Conservation (phyloP, 92 coral and sea anemone species). For the Phymanthus crucifer region DNA sequence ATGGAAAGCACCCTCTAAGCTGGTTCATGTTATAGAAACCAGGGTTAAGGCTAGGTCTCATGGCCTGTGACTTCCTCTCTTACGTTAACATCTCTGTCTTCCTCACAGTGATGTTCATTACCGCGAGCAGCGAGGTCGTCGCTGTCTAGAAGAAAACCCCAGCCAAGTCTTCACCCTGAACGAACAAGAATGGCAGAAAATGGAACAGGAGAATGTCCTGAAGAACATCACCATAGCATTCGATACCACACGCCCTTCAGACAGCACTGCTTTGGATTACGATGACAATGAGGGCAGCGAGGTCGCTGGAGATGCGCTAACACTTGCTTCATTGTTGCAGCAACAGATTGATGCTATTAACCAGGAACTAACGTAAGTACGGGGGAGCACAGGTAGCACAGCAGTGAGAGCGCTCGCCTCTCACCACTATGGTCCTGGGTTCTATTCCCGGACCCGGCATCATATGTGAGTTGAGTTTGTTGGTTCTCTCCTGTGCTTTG, state of each 20-base stretch:
- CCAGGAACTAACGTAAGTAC: conserved; percentile 76
- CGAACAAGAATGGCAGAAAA: conserved; percentile 98
- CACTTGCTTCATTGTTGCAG: conserved; percentile 84
- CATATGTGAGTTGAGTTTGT: too few species aligned
- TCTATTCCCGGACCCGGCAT: too few species aligned
- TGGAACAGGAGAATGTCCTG: conserved; percentile 89
- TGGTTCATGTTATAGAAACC: too few species aligned
- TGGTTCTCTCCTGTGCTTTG: too few species aligned
- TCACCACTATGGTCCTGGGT: too few species aligned
- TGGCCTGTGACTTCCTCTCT: too few species aligned
- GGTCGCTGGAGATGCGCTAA: conserved; percentile 87
- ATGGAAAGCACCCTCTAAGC: too few species aligned
- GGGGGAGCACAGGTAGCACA: neutral
- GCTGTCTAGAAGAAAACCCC: conserved; percentile 75
- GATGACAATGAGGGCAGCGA: conserved; percentile 55
- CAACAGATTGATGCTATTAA: conserved; percentile 97
- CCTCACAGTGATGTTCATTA: conserved; percentile 37
- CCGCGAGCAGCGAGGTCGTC: conserved; percentile 90
- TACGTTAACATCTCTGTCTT: neutral
- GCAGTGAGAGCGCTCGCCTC: too few species aligned
- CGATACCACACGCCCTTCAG: conserved; percentile 63
- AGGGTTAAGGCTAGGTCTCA: too few species aligned
- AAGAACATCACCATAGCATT: conserved; percentile 85
- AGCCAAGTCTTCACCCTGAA: conserved; percentile 92
- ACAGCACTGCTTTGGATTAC: conserved; percentile 58